Percentiles rank a stretch among this genome's conserved stretches.
phyloP scores from a whole-genome alignment of 1,140 invertebrate genomes.

The Drosophila saltans region DNA sequence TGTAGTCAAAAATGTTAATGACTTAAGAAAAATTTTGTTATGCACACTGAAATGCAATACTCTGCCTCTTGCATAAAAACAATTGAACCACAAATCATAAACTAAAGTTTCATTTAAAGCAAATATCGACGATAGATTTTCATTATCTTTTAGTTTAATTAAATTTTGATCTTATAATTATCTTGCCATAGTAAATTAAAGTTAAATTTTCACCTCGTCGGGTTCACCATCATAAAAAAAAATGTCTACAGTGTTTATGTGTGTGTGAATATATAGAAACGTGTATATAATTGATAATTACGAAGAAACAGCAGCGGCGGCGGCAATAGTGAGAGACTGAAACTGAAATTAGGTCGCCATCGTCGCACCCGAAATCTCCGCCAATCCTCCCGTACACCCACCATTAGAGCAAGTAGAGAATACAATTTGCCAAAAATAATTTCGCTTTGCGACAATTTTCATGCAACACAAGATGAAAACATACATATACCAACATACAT shows the following conservation, averaged over 20 bases:
- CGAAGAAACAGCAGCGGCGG: conserved; percentile 11
- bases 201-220: no score
- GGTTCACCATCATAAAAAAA: no score
- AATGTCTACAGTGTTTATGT: no score
- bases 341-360: conserved; percentile 69
- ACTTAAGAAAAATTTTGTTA: neutral
- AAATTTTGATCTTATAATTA: no score
- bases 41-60: neutral
- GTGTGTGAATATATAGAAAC: neutral
- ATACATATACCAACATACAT: conserved; percentile 25
- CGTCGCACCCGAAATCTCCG: neutral
- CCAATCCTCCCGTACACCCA: no score
- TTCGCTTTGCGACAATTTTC: conserved; percentile 69
- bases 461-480: conserved; percentile 41
- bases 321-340: conserved; percentile 19
- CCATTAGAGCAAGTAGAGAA: conserved; percentile 38
- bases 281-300: conserved; percentile 34
- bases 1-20: conserved; percentile 11
- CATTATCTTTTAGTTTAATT: no score
- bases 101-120: no score
- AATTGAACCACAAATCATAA: neutral
- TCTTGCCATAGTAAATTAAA: no score
- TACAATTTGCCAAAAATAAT: conserved; percentile 78
- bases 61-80: neutral
- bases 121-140: no score